Evolutionary conservation across 1,140 invertebrate genomes (phyloP).

Genomic region (Semibalanus balanoides): DNA sequence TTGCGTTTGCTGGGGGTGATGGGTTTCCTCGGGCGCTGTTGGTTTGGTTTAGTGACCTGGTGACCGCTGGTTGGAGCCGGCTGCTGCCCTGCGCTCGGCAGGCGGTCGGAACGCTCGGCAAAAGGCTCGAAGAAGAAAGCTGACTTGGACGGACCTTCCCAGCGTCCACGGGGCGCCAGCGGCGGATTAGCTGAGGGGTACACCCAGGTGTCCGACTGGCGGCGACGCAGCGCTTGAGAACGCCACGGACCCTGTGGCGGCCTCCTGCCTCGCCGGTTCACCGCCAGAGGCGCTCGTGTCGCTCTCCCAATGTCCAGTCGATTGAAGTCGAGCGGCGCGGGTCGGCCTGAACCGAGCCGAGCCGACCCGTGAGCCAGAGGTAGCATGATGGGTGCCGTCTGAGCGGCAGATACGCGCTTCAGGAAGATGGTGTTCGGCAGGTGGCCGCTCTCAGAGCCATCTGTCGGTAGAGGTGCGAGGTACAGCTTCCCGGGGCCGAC

Average conservation of each 20-base stretch:
- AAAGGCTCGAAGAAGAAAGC: background rate
- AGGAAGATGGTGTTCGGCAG: background rate
- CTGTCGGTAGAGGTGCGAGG: background rate
- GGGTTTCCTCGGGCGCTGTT: no score
- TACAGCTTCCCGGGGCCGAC: background rate
- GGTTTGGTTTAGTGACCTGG: no score
- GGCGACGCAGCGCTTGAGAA: no score
- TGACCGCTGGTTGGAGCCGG: no score
- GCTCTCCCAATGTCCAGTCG: background rate
- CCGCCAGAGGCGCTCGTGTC: background rate
- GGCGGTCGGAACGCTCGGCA: background rate
- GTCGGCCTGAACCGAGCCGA: no score
- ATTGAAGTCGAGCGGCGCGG: background rate
- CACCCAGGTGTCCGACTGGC: background rate
- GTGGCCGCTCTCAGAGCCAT: background rate
- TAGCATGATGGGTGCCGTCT: background rate
- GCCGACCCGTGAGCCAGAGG: no score
- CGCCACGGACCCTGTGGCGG: background rate
- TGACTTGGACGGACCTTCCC: background rate
- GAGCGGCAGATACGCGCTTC: background rate
- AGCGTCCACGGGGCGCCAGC: background rate
- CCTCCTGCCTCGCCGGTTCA: no score
- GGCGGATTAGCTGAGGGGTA: background rate
- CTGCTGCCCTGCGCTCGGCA: no score
- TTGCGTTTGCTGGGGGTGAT: no score